phyloP scores from a whole-genome alignment of 1,140 invertebrate genomes.

The Hydropsyche tenuis region DNA sequence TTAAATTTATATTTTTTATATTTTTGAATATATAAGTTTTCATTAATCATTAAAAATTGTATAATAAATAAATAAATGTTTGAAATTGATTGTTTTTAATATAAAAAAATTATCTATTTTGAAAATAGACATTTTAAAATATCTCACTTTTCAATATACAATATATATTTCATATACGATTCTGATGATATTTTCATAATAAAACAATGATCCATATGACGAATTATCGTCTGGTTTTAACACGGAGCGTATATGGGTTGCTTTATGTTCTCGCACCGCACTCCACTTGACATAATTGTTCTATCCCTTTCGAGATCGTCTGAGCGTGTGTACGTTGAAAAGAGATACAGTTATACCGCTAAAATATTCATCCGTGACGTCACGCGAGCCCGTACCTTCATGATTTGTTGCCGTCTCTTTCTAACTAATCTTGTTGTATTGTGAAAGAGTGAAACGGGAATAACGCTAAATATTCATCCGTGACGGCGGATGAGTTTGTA shows the following conservation, averaged over 20 bases:
- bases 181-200: no score
- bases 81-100: no score
- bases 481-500: slow-evolving; percentile 38
- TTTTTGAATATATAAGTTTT: no score
- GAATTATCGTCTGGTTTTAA: no score
- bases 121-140: no score
- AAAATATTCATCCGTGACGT: slow-evolving; percentile 38
- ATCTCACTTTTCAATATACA: no score
- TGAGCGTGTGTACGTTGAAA: background rate
- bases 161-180: no score
- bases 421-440: background rate
- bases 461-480: slow-evolving; percentile 36
- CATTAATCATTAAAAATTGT: no score
- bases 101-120: no score
- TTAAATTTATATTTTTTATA: no score
- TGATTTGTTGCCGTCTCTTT: slow-evolving; percentile 2
- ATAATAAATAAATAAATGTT: no score
- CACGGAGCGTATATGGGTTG: slow-evolving; percentile 13
- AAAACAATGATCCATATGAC: no score
- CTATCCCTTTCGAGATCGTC: slow-evolving; percentile 13
- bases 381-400: slow-evolving; percentile 35
- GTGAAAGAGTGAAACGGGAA: slow-evolving; percentile 2
- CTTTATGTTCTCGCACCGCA: background rate
- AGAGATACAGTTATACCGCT: slow-evolving; percentile 31
- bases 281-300: slow-evolving; percentile 14